Evolutionary conservation across 2,888 invertebrate genomes (phyloP).

Genomic region (Scrobipalpa atriplicella): DNA sequence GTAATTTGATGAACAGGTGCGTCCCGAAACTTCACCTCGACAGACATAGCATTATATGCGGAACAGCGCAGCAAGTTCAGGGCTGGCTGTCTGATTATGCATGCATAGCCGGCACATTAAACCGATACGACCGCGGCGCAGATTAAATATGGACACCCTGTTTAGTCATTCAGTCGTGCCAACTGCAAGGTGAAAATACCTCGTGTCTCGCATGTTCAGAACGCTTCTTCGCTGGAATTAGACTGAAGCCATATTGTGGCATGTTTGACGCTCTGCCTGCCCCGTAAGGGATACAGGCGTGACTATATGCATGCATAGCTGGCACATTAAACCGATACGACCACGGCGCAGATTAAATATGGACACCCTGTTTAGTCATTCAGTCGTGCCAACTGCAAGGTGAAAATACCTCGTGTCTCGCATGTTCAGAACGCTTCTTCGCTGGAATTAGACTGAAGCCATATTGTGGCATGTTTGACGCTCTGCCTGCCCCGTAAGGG

Average conservation of each 20-base stretch:
- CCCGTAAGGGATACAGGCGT: too few relatives aligned
- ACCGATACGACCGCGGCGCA: slow-evolving; percentile 56
- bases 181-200: slow-evolving; percentile 56
- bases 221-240: slow-evolving; percentile 37
- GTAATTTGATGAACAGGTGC: neutral
- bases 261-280: too few relatives aligned
- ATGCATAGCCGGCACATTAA: slow-evolving; percentile 62
- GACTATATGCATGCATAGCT: slow-evolving; percentile 62
- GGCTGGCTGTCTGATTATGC: slow-evolving; percentile 60
- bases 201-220: slow-evolving; percentile 35
- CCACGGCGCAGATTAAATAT: slow-evolving; percentile 64
- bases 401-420: slow-evolving; percentile 43
- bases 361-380: slow-evolving; percentile 66
- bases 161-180: slow-evolving; percentile 61
- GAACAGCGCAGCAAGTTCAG: slow-evolving; percentile 50
- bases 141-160: slow-evolving; percentile 69
- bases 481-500: too few relatives aligned
- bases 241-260: too few relatives aligned
- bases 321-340: slow-evolving; percentile 63
- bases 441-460: neutral
- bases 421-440: slow-evolving; percentile 43
- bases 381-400: slow-evolving; percentile 56
- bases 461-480: too few relatives aligned
- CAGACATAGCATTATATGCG: slow-evolving; percentile 49
- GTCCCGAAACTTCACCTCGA: slow-evolving; percentile 19